phyloP scores from a whole-genome alignment of 2,888 invertebrate species.

The Hirtodrosophila alboralis region DNA sequence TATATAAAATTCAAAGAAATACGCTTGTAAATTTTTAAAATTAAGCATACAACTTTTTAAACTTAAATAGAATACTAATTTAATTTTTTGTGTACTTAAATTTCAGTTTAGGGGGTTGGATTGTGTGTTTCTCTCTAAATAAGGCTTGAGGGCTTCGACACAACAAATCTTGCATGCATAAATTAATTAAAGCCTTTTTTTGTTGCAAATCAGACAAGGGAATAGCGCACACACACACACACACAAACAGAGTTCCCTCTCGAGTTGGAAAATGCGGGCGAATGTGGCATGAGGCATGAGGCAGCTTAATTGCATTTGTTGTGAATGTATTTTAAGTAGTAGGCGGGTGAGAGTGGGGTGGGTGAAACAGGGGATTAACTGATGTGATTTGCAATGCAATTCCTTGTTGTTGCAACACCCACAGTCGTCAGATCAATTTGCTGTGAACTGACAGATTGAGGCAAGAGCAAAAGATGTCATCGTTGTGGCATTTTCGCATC shows the following conservation, averaged over 20 bases:
- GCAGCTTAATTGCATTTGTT: conserved; percentile 31
- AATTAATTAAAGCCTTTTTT: conserved; percentile 51
- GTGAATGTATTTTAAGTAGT: background rate
- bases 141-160: background rate
- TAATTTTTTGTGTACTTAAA: background rate
- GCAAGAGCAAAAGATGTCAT: conserved; percentile 48
- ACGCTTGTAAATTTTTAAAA: background rate
- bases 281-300: conserved; percentile 9
- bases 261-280: conserved; percentile 21
- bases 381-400: conserved; percentile 38
- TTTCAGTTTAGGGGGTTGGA: conserved; percentile 6
- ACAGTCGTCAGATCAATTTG: conserved; percentile 62
- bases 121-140: background rate
- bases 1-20: too few relatives aligned
- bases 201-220: conserved; percentile 32
- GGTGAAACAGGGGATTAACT: conserved; percentile 8
- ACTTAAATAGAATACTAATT: background rate
- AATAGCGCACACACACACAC: conserved; percentile 19
- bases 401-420: conserved; percentile 35
- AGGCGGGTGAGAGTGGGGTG: background rate
- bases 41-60: background rate
- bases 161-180: conserved; percentile 40
- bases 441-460: conserved; percentile 61
- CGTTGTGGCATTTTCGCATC: conserved; percentile 20
- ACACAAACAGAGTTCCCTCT: too few relatives aligned